Conservation (phyloP, 1,140 invertebrate species). For the Sitobion miscanthi region DNA sequence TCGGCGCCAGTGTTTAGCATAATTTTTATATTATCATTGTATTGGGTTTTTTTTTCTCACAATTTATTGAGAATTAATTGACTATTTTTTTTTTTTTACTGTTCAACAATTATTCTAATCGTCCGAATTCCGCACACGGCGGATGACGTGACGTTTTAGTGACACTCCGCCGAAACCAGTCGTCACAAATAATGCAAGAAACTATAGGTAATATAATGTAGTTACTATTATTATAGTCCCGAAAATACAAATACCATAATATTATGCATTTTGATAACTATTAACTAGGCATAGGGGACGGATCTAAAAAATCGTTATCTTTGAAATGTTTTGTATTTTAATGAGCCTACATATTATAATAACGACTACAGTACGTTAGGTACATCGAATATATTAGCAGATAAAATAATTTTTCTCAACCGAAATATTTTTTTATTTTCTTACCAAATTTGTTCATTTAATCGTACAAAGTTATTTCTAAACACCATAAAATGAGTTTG, state of each 20-base stretch:
- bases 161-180: not conserved
- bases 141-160: not conserved
- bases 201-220: not conserved
- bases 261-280: not conserved
- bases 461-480: no score
- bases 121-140: not conserved
- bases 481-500: no score
- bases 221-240: not conserved
- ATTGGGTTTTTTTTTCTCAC: not conserved
- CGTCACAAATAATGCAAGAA: not conserved
- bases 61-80: not conserved
- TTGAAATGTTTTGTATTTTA: no score
- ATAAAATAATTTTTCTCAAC: no score
- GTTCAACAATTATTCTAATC: not conserved
- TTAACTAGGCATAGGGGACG: no score
- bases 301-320: no score
- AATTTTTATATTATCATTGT: slow-evolving; percentile 10
- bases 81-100: not conserved
- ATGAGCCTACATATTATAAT: no score
- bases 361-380: no score
- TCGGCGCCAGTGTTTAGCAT: slow-evolving; percentile 48
- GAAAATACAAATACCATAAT: not conserved
- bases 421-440: no score
- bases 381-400: no score
- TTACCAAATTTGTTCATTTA: no score